A percentile compares a stretch with the other conserved stretches of the same genome.
Conservation (phyloP, 2,888 invertebrate species). For the Lasioglossum leucozonium region DNA sequence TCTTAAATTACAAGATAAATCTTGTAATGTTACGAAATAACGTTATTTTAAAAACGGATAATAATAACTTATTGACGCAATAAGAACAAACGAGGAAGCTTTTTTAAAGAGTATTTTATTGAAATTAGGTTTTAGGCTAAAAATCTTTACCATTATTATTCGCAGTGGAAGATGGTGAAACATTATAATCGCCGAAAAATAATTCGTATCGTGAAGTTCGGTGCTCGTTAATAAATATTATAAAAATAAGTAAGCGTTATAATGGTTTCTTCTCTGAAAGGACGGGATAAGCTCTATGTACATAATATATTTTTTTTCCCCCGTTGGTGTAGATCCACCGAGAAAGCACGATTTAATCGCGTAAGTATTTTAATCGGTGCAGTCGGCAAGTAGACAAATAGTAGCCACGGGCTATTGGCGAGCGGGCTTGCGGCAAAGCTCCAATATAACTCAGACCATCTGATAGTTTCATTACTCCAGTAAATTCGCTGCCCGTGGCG, state of each 20-base stretch:
- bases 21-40: no score
- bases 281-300: not conserved
- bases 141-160: no score
- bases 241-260: not conserved
- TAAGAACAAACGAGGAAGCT: no score
- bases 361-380: conserved; percentile 76
- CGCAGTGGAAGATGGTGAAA: not conserved
- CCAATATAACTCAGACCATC: conserved; percentile 77
- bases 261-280: not conserved
- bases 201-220: not conserved
- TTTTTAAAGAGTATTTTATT: no score
- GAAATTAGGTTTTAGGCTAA: no score
- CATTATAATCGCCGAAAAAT: not conserved
- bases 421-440: conserved; percentile 74
- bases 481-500: conserved; percentile 71
- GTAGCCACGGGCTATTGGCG: conserved; percentile 77
- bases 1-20: no score
- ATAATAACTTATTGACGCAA: no score
- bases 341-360: conserved; percentile 72
- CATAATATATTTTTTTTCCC: not conserved
- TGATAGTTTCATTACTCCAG: conserved; percentile 79
- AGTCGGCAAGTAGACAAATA: conserved; percentile 79
- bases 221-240: not conserved
- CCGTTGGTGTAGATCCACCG: conserved; percentile 13
- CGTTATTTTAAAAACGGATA: no score